Conservation (phyloP, 2,113 vertebrate species). For the Microcebus lehilahytsara region DNA sequence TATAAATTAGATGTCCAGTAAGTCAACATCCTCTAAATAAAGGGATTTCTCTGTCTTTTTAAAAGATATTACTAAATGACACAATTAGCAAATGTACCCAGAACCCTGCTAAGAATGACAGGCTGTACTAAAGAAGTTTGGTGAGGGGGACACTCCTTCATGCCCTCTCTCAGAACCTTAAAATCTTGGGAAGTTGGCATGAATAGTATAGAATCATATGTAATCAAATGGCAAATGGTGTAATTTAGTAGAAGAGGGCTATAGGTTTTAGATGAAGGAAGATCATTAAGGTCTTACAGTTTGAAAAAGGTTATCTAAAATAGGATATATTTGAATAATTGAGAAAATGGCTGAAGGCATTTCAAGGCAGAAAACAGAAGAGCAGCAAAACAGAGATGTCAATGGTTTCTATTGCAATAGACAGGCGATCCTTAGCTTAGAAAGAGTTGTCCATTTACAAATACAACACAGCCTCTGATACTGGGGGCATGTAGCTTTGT, state of each 20-base stretch:
- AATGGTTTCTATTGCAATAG: not conserved
- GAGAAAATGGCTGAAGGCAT: not conserved
- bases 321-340: not conserved
- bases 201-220: not conserved
- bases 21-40: not conserved
- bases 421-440: not conserved
- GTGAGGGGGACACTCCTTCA: no score
- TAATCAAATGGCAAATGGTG: not conserved
- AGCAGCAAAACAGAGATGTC: not conserved
- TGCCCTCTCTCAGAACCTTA: not conserved
- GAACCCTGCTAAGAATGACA: not conserved
- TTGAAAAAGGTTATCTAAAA: not conserved
- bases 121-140: not conserved
- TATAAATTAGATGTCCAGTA: not conserved
- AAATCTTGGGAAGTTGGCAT: not conserved
- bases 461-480: not conserved
- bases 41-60: not conserved
- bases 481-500: not conserved
- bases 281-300: not conserved
- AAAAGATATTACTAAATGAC: constrained; percentile 11
- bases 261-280: not conserved
- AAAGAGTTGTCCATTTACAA: not conserved
- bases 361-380: not conserved
- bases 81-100: not conserved
- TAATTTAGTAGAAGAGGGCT: not conserved